A percentile compares a stretch with the other conserved stretches of the same genome.
Evolutionary conservation across 2,797 vertebrate species (phyloP).

Genomic region (Bufotes viridis): DNA sequence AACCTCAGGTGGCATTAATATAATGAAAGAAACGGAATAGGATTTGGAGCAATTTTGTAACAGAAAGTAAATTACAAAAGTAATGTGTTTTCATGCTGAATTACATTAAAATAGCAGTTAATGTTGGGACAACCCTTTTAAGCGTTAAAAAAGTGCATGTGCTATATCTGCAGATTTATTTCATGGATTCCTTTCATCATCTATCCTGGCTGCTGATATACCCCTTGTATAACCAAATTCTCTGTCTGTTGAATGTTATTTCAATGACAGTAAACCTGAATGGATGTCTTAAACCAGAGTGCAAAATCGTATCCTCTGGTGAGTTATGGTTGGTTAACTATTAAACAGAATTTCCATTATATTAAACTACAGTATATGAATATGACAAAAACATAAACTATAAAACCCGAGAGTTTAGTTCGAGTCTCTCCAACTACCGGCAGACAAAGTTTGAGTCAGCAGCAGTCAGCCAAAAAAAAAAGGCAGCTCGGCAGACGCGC

Average conservation of each 20-base stretch:
- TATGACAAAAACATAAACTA: conserved; percentile 18
- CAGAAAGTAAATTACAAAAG: no score
- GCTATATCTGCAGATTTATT: background rate
- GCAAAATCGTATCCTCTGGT: background rate
- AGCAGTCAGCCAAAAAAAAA: conserved; percentile 75
- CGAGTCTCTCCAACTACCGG: conserved; percentile 34
- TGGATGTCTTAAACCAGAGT: background rate
- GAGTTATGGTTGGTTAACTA: background rate
- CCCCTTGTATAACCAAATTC: background rate
- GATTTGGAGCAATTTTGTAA: no score
- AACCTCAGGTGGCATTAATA: no score
- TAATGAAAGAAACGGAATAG: no score
- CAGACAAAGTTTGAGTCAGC: conserved; percentile 64
- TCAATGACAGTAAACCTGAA: background rate
- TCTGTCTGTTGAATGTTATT: background rate
- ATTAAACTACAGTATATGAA: background rate
- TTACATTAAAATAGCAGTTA: no score
- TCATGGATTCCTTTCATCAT: background rate
- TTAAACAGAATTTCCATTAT: background rate
- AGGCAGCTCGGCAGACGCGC: conserved; percentile 59
- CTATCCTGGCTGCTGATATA: background rate
- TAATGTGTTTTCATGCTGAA: no score
- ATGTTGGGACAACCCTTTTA: no score
- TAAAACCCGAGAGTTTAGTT: conserved; percentile 26
- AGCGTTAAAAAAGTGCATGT: no score